Conservation (phyloP, 2,113 vertebrate species). For the human (Homo sapiens) region DNA sequence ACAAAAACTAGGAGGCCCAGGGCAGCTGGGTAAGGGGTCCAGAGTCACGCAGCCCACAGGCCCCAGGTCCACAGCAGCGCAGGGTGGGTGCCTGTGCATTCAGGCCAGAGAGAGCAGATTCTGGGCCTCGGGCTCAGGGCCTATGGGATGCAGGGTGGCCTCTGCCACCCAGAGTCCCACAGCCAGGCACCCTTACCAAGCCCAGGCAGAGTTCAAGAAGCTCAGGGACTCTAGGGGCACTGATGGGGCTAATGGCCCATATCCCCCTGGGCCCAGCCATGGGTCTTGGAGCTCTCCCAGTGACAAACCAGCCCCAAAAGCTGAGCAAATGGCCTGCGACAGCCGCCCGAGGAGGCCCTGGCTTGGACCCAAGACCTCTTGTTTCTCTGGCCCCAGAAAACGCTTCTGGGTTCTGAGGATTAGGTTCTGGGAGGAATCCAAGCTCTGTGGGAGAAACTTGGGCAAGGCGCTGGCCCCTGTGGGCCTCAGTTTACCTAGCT, state of each 20-base stretch:
- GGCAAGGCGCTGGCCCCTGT: fast-evolving
- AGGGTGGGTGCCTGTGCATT: fast-evolving
- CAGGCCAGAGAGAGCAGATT: neutral
- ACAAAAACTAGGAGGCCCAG: neutral
- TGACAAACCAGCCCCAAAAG: neutral
- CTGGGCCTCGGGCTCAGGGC: neutral
- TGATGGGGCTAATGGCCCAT: too few species aligned
- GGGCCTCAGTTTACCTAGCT: neutral
- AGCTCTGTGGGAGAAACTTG: neutral
- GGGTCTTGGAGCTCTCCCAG: too few species aligned
- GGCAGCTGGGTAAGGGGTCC: fast-evolving
- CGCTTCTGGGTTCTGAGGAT: fast-evolving
- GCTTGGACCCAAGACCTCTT: too few species aligned
- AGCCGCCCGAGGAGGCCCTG: fast-evolving
- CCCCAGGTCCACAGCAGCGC: neutral
- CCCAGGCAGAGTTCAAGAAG: neutral
- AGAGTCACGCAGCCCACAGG: fast-evolving
- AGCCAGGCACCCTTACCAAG: too few species aligned
- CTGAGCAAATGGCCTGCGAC: neutral
- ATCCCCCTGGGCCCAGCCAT: too few species aligned
- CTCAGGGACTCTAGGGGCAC: too few species aligned
- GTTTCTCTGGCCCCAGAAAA: neutral
- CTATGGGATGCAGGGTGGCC: fast-evolving
- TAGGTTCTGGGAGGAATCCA: neutral
- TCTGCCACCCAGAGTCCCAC: neutral